Evolutionary conservation across 2,888 invertebrate species (phyloP), one percentile per base, ranked within the genome.

Genomic region (Mamestra brassicae): DNA sequence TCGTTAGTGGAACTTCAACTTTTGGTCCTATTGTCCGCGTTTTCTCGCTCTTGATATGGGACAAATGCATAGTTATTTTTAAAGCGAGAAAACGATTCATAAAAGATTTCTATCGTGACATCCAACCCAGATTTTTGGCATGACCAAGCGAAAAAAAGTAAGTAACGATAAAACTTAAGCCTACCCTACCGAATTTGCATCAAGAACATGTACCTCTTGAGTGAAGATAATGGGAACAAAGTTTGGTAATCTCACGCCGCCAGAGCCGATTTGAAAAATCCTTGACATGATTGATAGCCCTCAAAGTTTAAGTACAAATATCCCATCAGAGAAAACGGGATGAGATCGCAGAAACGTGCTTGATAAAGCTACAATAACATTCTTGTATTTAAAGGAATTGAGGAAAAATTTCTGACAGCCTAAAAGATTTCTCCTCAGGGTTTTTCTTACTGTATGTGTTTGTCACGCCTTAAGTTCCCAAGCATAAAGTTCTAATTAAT

Each of bases 211-310:
- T 78, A 76, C 58, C 45, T 66, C 71, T 79, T 77, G 61, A 70
- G 57, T 69, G 26, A 78, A 84, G 73, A 86, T 86, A 86, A 86
- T 87, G 57, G 77, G 58, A 79, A 74, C 74, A 74, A 88, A 86
- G 75, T 86, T 86, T 74, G 61, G 63, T 78, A 88, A 86, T 86
- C 80, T 86, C 74, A 67, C 66, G 74, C 78, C 73, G 71, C 74
- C 80, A 72, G 67, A 76, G 61, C 67, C 71, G 75, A 86, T 88
- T 86, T 82, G 66, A 79, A 86, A 86, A 87, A 84, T 80, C 79
- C 77, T 75, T 84, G 77, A 75, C 76, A 82, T 88, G 86, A 86
- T 86, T 86, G 87, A 86, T 86, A 80, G 78, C 85, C 58, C 67
- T 65, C 61, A 77, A 88, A 86, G 61, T 85, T 86, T 76, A 61